Percentiles rank a stretch among this genome's conserved stretches.
These are phyloP conservation scores for Nibea coibor DNA, from an alignment of 2,113 vertebrate genomes.

Conservation along the genomic window DNA sequence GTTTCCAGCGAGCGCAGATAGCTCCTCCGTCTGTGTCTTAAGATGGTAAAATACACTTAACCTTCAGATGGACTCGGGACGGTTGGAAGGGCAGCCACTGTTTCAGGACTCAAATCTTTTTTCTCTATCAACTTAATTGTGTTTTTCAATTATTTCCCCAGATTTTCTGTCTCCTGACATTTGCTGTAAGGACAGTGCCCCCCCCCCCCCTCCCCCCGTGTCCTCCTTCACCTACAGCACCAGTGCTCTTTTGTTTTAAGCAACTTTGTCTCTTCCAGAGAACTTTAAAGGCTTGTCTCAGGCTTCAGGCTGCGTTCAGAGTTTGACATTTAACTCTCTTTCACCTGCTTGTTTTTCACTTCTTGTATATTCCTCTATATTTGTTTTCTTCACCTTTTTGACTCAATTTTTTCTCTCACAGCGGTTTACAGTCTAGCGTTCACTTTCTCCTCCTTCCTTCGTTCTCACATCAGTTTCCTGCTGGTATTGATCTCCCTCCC, in stretches of 20 bases:
- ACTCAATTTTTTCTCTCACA: conserved; percentile 42
- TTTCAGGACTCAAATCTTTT: conserved; percentile 72
- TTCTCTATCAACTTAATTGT: conserved; percentile 78
- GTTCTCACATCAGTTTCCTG: conserved; percentile 73
- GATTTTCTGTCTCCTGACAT: conserved; percentile 76
- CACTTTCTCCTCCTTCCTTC: conserved; percentile 22
- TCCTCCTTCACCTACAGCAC: no score
- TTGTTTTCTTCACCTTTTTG: not conserved
- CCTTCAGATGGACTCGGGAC: conserved; percentile 71
- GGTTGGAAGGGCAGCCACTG: conserved; percentile 61
- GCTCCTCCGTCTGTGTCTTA: conserved; percentile 67
- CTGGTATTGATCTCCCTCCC: conserved; percentile 69
- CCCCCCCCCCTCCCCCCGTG: no score
- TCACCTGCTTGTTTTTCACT: not conserved
- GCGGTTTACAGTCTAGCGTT: conserved; percentile 20
- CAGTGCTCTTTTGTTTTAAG: conserved; percentile 28
- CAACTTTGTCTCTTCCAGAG: conserved; percentile 13
- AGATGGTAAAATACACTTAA: conserved; percentile 79
- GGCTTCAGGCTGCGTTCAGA: not conserved
- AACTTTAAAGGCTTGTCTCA: not conserved
- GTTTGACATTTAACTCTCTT: not conserved
- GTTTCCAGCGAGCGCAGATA: conserved; percentile 60
- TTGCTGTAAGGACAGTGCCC: conserved; percentile 60
- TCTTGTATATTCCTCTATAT: not conserved
- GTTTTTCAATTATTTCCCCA: conserved; percentile 78